Percentiles rank a stretch among this genome's conserved stretches.
phyloP scores from a whole-genome alignment of 2,797 vertebrate genomes.

The Garrulus glandarius region DNA sequence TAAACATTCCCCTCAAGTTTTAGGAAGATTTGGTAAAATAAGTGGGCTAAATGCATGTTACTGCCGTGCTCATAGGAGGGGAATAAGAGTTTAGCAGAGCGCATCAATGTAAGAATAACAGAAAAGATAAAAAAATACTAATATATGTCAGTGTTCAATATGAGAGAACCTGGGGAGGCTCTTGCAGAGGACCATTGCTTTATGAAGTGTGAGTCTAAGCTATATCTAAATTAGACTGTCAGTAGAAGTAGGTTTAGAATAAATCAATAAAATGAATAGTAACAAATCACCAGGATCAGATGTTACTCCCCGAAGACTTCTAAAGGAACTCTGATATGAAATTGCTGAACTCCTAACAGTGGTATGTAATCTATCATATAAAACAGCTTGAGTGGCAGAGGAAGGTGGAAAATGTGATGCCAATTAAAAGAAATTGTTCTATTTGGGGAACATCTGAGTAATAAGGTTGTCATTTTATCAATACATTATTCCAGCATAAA shows the following conservation, averaged over 20 bases:
- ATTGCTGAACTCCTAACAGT: conserved; percentile 29
- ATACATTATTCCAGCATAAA: neutral
- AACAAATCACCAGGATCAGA: conserved; percentile 40
- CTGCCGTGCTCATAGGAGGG: neutral
- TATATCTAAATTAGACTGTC: neutral
- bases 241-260: conserved; percentile 26
- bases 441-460: neutral
- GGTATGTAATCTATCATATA: conserved; percentile 20
- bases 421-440: conserved; percentile 49
- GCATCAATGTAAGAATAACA: neutral
- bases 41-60: neutral
- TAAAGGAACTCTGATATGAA: conserved; percentile 32
- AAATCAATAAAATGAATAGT: conserved; percentile 55
- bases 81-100: neutral
- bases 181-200: neutral
- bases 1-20: neutral
- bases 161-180: neutral
- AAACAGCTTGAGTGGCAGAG: neutral
- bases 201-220: neutral
- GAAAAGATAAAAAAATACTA: neutral
- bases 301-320: conserved; percentile 31
- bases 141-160: neutral
- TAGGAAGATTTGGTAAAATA: neutral
- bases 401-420: conserved; percentile 34
- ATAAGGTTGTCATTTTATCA: conserved; percentile 8